Conservation (phyloP, 2,113 vertebrate genomes). For the Spermophilus dauricus region DNA sequence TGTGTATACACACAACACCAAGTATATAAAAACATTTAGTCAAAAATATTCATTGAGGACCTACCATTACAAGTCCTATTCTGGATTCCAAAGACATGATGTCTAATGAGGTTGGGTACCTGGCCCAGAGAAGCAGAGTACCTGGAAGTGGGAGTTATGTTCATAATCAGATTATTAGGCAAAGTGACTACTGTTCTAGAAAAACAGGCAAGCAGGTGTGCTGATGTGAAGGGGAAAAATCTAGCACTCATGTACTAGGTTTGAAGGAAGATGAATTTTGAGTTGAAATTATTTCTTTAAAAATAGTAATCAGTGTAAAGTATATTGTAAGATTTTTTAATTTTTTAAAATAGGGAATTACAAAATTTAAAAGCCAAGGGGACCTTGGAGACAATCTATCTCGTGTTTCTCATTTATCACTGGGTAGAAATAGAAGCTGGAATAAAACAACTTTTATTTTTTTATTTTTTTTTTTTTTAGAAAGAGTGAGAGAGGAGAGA, state of each 20-base stretch:
- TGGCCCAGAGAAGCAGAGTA: neutral
- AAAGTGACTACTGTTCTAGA: neutral
- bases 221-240: neutral
- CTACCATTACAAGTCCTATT: neutral
- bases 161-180: neutral
- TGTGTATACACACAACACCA: neutral
- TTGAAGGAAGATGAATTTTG: neutral
- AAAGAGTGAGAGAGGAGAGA: too few species aligned
- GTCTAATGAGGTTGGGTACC: neutral
- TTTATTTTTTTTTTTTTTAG: too few species aligned
- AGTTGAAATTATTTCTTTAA: slow-evolving; percentile 2
- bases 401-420: neutral
- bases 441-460: too few species aligned
- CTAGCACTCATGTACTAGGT: neutral
- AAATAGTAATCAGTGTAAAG: neutral
- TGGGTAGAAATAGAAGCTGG: neutral
- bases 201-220: neutral
- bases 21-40: neutral
- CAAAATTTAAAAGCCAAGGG: neutral
- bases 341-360: neutral
- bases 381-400: neutral
- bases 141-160: neutral
- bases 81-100: neutral
- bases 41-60: slow-evolving; percentile 20
- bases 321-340: neutral